These are phyloP conservation scores for Tachina fera DNA, from an alignment of 2,888 invertebrate genomes.

Conservation along the genomic window DNA sequence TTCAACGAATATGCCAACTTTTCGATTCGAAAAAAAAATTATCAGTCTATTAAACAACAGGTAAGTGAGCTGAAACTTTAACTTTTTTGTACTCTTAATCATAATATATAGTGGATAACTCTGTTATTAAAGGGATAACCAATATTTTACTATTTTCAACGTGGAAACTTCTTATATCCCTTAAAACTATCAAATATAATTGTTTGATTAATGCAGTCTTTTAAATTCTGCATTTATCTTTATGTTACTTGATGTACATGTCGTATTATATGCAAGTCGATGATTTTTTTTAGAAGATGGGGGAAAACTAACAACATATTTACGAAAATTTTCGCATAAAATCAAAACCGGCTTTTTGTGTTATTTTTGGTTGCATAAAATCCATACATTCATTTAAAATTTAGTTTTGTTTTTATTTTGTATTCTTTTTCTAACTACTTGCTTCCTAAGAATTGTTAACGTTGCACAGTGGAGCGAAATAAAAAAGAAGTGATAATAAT, in stretches of 20 bases:
- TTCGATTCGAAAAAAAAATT: too few species aligned
- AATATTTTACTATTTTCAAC: background rate
- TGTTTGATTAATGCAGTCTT: constrained; percentile 17
- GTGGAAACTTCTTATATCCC: too few species aligned
- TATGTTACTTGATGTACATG: background rate
- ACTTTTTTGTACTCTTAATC: too few species aligned
- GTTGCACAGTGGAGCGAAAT: constrained; percentile 21
- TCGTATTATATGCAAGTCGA: background rate
- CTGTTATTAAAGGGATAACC: too few species aligned
- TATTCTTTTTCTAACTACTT: constrained; percentile 15
- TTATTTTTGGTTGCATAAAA: constrained; percentile 63
- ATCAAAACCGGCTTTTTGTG: constrained; percentile 65
- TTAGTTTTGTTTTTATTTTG: constrained; percentile 47
- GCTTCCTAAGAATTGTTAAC: constrained; percentile 36
- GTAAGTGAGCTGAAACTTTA: too few species aligned
- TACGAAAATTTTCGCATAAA: constrained; percentile 69
- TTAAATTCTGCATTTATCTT: constrained; percentile 8
- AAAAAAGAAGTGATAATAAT: background rate
- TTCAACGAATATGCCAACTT: too few species aligned
- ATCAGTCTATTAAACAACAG: too few species aligned
- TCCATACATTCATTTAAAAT: constrained; percentile 62
- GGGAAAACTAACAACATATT: constrained; percentile 68
- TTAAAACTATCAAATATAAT: background rate
- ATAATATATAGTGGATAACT: too few species aligned
- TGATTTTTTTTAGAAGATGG: constrained; percentile 29